A percentile compares a stretch with the other conserved stretches of the same genome.
phyloP scores from a whole-genome alignment of 2,113 vertebrate species.

The Meriones unguiculatus region DNA sequence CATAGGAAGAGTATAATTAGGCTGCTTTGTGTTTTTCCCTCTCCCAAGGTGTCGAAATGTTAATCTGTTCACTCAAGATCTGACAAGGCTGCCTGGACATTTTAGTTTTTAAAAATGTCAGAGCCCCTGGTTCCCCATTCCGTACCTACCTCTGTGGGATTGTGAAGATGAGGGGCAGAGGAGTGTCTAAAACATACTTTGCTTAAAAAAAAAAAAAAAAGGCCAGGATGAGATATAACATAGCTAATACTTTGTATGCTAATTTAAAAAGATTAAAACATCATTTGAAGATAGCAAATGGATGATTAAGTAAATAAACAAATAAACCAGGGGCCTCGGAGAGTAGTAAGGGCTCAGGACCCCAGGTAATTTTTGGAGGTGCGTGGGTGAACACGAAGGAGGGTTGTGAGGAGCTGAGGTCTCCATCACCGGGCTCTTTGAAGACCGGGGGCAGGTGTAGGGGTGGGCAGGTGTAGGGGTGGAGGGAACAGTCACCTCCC shows the following conservation, averaged over 20 bases:
- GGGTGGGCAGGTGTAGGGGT: too few species aligned
- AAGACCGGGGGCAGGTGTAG: not conserved
- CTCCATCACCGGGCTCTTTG: not conserved
- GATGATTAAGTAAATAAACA: not conserved
- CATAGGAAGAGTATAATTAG: constrained; percentile 65
- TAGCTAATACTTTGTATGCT: not conserved
- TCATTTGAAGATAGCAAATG: not conserved
- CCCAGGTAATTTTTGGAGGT: not conserved
- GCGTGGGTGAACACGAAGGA: not conserved
- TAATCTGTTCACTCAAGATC: not conserved
- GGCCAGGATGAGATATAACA: not conserved
- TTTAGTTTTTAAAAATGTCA: not conserved
- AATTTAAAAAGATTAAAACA: not conserved
- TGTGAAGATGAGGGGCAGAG: not conserved
- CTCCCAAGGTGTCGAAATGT: constrained; percentile 47
- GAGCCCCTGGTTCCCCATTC: not conserved
- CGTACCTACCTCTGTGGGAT: not conserved
- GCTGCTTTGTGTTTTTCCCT: constrained; percentile 37
- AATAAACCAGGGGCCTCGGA: not conserved
- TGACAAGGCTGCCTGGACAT: not conserved
- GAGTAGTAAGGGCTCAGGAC: not conserved
- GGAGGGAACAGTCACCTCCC: too few species aligned
- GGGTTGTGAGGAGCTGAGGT: not conserved
- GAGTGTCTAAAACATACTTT: not conserved
- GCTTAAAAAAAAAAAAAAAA: not conserved